Evolutionary conservation across 2,113 vertebrate species (phyloP).

Genomic region (Oreochromis niloticus): DNA sequence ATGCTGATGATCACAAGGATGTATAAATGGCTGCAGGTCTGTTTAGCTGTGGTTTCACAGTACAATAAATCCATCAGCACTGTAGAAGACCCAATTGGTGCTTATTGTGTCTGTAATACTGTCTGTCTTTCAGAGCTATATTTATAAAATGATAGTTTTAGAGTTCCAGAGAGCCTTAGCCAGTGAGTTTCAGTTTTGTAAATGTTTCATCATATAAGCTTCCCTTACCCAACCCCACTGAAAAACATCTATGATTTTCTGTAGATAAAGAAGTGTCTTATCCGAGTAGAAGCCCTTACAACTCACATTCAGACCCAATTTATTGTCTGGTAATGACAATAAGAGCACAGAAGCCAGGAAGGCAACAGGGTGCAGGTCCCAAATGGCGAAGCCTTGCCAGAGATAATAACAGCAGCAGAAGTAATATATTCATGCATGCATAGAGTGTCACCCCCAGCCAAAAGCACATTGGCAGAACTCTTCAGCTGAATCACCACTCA

Average conservation of each 20-base stretch:
- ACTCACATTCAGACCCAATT: slow-evolving; percentile 7
- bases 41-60: not conserved
- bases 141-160: slow-evolving; percentile 13
- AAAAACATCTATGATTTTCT: not conserved
- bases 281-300: not conserved
- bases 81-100: not conserved
- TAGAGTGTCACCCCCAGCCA: slow-evolving; percentile 48
- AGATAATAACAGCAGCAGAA: slow-evolving; percentile 56
- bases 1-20: slow-evolving; percentile 22
- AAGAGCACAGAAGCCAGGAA: slow-evolving; percentile 23
- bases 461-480: slow-evolving; percentile 40
- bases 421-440: slow-evolving; percentile 67
- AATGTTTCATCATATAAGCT: slow-evolving; percentile 25
- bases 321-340: slow-evolving; percentile 44
- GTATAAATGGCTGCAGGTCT: not conserved
- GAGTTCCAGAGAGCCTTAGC: not conserved
- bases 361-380: slow-evolving; percentile 46
- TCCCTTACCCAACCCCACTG: not conserved
- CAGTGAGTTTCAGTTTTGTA: slow-evolving; percentile 18
- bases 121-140: not conserved
- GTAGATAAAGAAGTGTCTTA: not conserved
- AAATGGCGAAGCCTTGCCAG: slow-evolving; percentile 37
- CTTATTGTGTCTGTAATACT: not conserved
- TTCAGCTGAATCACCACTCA: slow-evolving; percentile 45
- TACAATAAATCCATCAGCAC: not conserved